Base-by-base conservation (phyloP, 2,797 vertebrate species). In the Cetoscarus ocellatus region DNA sequence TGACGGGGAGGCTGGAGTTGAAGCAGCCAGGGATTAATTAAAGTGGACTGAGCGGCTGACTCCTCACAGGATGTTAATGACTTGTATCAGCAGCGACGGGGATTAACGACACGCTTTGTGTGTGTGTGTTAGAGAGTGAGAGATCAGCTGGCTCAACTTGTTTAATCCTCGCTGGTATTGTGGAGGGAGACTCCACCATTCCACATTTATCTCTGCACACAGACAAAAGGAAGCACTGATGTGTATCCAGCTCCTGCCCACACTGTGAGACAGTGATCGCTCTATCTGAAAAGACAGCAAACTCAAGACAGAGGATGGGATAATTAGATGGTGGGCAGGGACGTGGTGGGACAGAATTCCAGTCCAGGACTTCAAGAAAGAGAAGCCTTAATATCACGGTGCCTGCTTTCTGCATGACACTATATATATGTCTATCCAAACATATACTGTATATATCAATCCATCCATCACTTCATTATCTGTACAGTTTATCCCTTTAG, bases 1-100 rank as follows among this genome's bases (percentile, higher is more conserved):
- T 18, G 38, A 45, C 44, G 8, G 48, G 50, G 34, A 55, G 58
- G 36, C 13, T 27, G 48, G 52, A 70, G 40, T 42, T 52, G 63
- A 69, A 54, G 60, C 43, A 67, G 51, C 43, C 14, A 67, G 79
- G 70, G 77, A 77, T 84, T 88, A 77, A 86, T 90, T 80, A 87
- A 54, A 79, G 45, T 67, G 69, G 67, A 59, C 60, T 71, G 62
- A 77, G 67, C 49, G 43, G 65, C 68, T 71, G 62, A 68, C 51
- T 79, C 68, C 38, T 79, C 53, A 70, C 54, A 58, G 57, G 61
- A 67, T 67, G 67, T 57, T 82, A 80, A 86, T 89, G 68, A 70
- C 71, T 74, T 73, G 44, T 79, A 72, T 72, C 61, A 64, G 60
- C 61, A 54, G 63, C 50, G 75, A 73, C 77, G 70, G 75, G 77